Base-by-base conservation (phyloP, 2,797 vertebrate genomes). In the Molossus alvarezi region DNA sequence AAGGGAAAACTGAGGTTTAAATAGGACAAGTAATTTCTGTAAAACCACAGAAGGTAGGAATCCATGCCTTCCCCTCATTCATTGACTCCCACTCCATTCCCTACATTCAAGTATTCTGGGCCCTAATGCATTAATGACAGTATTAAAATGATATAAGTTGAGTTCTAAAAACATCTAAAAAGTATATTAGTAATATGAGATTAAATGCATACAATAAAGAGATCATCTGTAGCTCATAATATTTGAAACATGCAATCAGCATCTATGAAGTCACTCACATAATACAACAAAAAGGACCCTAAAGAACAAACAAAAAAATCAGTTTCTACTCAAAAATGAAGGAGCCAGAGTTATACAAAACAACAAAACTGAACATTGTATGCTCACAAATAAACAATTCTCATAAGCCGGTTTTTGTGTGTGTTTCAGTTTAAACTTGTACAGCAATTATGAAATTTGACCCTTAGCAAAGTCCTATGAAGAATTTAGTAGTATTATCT, bases 191-290 rank as follows among this genome's bases (percentile, higher is more conserved):
- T 73, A 95, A 55, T 25, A 25, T 23, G 4, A 87, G 3, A 77
- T 55, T 73, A 57, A 41, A 55, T 80, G 15, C 5, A n/a, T 57
- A 9, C 27, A 89, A 37, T 58, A 83, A 83, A 84, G 25, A 72
- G 48, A 69, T 4, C 55, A 84, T 57, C 2, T 41, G 41, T 12
- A 57, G 25, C 13, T 88, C 48, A 83, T 23, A 48, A 33, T 51
- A 73, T 45, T 62, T 64, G 62, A 29, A 85, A 91, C 37, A 88
- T 64, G 45, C 18, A 92, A 86, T n/a, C 18, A 88, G 4, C 10
- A 77, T 90, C 58, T 88, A 65, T 18, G 23, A 48, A 94, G 6
- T 87, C 87, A 94, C 29, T 95, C 48, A 60, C 20, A 21, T 17
- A 64, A 87, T 37, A 57, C 14, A 76, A 6, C 17, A 18, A 72